Conservation (phyloP, 2,888 invertebrate species). For the Ectobius pallidus region DNA sequence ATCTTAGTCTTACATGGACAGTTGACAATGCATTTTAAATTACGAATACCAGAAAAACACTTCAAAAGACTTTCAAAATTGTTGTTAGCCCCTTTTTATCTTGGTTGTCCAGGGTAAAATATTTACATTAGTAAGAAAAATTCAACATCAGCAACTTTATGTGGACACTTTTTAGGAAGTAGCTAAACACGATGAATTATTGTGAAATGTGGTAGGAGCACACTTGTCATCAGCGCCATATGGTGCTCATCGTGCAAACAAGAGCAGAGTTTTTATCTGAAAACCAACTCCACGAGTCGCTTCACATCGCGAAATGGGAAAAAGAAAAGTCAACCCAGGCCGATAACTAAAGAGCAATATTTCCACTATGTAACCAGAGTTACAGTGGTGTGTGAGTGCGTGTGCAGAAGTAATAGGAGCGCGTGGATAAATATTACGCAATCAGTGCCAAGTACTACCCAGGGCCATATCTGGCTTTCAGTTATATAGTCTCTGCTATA, state of each 20-base stretch:
- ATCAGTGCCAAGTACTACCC: too few species aligned
- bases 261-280: neutral
- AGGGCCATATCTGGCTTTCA: too few species aligned
- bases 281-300: neutral
- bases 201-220: neutral
- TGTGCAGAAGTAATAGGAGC: neutral
- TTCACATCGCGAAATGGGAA: neutral
- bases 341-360: neutral
- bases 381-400: neutral
- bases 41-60: too few species aligned
- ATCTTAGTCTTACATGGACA: too few species aligned
- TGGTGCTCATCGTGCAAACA: neutral
- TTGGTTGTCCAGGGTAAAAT: too few species aligned
- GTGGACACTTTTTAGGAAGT: too few species aligned
- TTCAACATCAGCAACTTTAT: too few species aligned
- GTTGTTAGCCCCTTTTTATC: too few species aligned
- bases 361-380: neutral
- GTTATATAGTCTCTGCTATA: too few species aligned
- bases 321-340: slow-evolving; percentile 5
- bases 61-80: too few species aligned
- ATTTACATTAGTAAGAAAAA: too few species aligned
- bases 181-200: neutral
- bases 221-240: neutral
- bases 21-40: too few species aligned
- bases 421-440: neutral